Percentiles rank a stretch among this genome's conserved stretches.
Evolutionary conservation across 2,797 vertebrate species (phyloP).

Genomic region (Holocentrus rufus): DNA sequence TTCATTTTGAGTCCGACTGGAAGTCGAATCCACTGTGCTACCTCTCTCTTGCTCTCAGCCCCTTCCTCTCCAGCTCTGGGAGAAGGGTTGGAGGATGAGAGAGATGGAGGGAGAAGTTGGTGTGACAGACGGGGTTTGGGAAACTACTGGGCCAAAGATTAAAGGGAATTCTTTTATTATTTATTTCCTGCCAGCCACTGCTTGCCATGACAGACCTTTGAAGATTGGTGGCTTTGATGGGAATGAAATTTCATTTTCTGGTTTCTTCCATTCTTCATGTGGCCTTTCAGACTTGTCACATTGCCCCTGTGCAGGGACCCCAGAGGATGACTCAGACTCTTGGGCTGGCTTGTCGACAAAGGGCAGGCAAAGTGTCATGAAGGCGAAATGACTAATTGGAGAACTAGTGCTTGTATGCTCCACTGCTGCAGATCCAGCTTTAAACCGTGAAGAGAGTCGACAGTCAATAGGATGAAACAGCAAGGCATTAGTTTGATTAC

Average conservation of each 20-base stretch:
- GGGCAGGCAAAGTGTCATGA: not conserved
- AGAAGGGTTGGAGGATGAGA: conserved; percentile 1
- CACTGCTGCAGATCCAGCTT: not conserved
- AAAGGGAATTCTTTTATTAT: conserved; percentile 54
- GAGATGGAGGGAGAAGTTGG: conserved; percentile 9
- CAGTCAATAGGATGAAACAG: conserved; percentile 49
- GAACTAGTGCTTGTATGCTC: not conserved
- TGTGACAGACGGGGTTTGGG: conserved; percentile 31
- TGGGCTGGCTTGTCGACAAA: not conserved
- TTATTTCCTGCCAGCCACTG: conserved; percentile 34
- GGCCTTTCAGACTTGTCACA: conserved; percentile 15
- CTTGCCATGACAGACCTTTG: conserved; percentile 63
- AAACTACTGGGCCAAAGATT: conserved; percentile 48
- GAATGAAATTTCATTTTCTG: conserved; percentile 51
- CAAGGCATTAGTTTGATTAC: conserved; percentile 58
- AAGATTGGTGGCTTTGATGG: conserved; percentile 68
- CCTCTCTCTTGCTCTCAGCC: not conserved
- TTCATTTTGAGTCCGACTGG: conserved; percentile 6
- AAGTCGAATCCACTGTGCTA: not conserved
- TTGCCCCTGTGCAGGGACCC: not conserved
- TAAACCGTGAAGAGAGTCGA: conserved; percentile 8
- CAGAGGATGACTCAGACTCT: conserved; percentile 2
- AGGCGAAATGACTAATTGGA: not conserved
- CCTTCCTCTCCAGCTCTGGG: not conserved
- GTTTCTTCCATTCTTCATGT: conserved; percentile 11